A percentile compares a stretch with the other conserved stretches of the same genome.
These are phyloP conservation scores for Corythornis cristatus DNA, from an alignment of 2,113 vertebrate species.

Conservation along the genomic window DNA sequence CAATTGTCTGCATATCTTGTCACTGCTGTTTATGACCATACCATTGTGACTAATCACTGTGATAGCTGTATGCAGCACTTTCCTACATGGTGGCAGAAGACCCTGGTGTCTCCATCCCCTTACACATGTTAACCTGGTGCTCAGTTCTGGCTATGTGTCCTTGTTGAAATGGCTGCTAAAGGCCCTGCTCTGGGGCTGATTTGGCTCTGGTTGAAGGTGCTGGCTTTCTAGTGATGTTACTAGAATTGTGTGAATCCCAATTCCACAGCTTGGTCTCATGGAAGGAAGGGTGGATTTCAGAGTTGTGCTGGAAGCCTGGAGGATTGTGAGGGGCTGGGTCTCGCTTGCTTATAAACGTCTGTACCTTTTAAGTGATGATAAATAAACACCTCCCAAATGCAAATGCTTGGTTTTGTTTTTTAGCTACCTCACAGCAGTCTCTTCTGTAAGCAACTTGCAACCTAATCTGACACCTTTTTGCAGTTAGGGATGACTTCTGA, in stretches of 20 bases:
- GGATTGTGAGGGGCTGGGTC: background rate
- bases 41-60: background rate
- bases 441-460: background rate
- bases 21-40: background rate
- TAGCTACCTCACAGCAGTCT: background rate
- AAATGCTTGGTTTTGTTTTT: background rate
- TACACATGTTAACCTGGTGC: background rate
- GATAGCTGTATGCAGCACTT: background rate
- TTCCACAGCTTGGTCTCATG: background rate
- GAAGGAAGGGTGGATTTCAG: background rate
- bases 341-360: background rate
- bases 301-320: background rate
- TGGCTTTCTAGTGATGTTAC: background rate
- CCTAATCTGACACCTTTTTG: background rate
- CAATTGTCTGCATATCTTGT: background rate
- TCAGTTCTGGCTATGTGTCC: background rate
- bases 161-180: background rate
- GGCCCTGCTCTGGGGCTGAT: background rate
- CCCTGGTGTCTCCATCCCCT: background rate
- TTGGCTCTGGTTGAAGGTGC: background rate
- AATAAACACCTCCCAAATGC: background rate
- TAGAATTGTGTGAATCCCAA: background rate
- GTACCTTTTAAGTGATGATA: slow-evolving; percentile 18
- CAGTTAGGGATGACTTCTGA: background rate
- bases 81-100: background rate